Conservation (phyloP, 2,888 invertebrate genomes). For the Sphecodes monilicornis region DNA sequence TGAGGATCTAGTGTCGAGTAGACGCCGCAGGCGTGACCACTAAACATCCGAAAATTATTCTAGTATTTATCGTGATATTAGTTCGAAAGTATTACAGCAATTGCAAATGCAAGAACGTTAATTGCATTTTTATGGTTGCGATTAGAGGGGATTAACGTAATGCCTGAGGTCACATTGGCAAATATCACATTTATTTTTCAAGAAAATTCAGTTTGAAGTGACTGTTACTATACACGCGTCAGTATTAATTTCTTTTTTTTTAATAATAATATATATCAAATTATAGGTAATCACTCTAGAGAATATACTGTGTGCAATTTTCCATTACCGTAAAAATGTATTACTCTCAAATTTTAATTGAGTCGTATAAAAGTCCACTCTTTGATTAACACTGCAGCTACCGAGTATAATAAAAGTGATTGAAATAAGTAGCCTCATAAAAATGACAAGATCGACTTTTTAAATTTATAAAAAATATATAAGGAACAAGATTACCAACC, state of each 20-base stretch:
- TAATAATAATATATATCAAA: no score
- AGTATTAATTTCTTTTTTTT: no score
- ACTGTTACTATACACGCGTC: slow-evolving; percentile 2
- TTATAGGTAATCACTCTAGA: no score
- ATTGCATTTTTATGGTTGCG: slow-evolving; percentile 26
- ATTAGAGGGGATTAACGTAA: slow-evolving; percentile 11
- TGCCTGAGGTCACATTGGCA: slow-evolving; percentile 38
- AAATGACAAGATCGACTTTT: no score
- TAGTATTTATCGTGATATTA: background rate
- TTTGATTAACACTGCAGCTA: no score
- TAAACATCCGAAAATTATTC: background rate
- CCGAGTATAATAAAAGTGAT: no score
- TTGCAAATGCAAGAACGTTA: slow-evolving; percentile 14
- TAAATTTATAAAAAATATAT: no score
- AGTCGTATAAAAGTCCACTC: no score
- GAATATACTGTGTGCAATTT: no score
- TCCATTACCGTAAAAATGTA: no score
- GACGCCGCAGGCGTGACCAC: background rate
- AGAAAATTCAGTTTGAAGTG: slow-evolving; percentile 34
- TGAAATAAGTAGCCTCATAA: no score
- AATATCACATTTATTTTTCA: slow-evolving; percentile 38
- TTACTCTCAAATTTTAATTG: no score
- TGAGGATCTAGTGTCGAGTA: background rate
- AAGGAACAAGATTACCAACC: slow-evolving; percentile 40
- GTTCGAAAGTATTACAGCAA: background rate